Evolutionary conservation across 1,140 invertebrate genomes (phyloP).

Genomic region (Drosophila pseudoobscura): DNA sequence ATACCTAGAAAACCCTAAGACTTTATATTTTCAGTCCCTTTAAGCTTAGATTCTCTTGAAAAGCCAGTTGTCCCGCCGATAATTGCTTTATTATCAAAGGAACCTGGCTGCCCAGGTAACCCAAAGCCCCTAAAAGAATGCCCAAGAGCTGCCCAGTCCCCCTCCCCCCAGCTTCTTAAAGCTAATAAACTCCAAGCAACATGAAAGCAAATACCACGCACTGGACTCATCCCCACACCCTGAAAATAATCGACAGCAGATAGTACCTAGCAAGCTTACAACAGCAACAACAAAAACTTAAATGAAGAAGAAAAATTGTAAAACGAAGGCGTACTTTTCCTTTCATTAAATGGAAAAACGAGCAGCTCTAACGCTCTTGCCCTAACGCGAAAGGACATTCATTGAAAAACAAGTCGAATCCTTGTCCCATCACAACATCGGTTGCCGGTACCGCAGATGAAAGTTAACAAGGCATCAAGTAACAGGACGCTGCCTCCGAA

Average conservation of each 20-base stretch:
- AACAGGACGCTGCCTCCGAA: constrained; percentile 56
- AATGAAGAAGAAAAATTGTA: constrained; percentile 43
- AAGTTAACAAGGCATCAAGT: constrained; percentile 80
- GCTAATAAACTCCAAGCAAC: constrained; percentile 72
- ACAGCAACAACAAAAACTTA: constrained; percentile 16
- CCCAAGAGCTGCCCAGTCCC: constrained; percentile 8
- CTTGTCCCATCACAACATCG: constrained; percentile 24
- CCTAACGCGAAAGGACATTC: constrained; percentile 55
- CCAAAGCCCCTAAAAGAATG: constrained; percentile 32
- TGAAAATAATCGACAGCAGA: constrained; percentile 25
- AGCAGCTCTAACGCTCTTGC: constrained; percentile 54
- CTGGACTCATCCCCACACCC: constrained; percentile 41
- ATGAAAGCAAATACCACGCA: constrained; percentile 69
- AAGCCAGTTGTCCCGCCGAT: constrained; percentile 15
- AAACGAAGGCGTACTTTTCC: constrained; percentile 72
- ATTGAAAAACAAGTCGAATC: constrained; percentile 70
- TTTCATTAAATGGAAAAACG: constrained; percentile 73
- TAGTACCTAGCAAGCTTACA: constrained; percentile 41
- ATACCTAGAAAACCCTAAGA: too few species aligned
- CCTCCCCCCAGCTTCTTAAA: constrained; percentile 44
- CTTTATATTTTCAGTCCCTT: neutral
- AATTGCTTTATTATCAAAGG: constrained; percentile 66
- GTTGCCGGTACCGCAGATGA: constrained; percentile 43
- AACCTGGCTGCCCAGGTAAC: constrained; percentile 55
- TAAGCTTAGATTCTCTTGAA: constrained; percentile 6